These are phyloP conservation scores for Caenorhabditis sp. DNA, from an alignment of 2,888 invertebrate genomes.

Conservation along the genomic window DNA sequence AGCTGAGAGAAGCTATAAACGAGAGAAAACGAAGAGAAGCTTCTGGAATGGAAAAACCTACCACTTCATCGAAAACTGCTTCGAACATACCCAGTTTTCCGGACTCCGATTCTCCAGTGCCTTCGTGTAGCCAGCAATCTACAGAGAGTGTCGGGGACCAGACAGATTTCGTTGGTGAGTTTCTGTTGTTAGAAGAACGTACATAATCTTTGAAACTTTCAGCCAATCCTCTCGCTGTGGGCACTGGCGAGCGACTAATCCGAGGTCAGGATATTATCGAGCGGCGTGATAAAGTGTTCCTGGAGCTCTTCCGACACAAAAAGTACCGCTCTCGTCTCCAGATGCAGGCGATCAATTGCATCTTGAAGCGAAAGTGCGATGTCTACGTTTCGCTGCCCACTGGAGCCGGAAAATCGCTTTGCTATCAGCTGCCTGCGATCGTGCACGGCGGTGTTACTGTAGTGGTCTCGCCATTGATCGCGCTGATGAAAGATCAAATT, in stretches of 20 bases:
- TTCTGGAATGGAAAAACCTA: background rate
- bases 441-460: slow-evolving; percentile 90
- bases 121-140: background rate
- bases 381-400: slow-evolving; percentile 98
- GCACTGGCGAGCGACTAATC: slow-evolving; percentile 50
- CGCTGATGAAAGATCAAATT: slow-evolving; percentile 92
- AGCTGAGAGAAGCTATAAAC: slow-evolving; percentile 27
- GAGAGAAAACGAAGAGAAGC: slow-evolving; percentile 29
- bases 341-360: slow-evolving; percentile 73
- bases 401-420: slow-evolving; percentile 95
- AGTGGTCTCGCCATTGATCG: slow-evolving; percentile 96
- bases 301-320: slow-evolving; percentile 74
- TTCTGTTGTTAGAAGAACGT: background rate
- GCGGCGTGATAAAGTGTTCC: slow-evolving; percentile 64
- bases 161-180: slow-evolving; percentile 37
- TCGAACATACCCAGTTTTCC: background rate
- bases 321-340: slow-evolving; percentile 76
- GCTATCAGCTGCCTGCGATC: slow-evolving; percentile 96
- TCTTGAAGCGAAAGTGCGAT: slow-evolving; percentile 87
- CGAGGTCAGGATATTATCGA: slow-evolving; percentile 55
- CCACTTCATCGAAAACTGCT: background rate
- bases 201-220: no score
- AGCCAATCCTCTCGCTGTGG: slow-evolving; percentile 51
- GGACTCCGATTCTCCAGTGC: background rate
- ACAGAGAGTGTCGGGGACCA: slow-evolving; percentile 8